phyloP scores from a whole-genome alignment of 2,113 vertebrate genomes.

The Ptilorrhoa leucosticta region DNA sequence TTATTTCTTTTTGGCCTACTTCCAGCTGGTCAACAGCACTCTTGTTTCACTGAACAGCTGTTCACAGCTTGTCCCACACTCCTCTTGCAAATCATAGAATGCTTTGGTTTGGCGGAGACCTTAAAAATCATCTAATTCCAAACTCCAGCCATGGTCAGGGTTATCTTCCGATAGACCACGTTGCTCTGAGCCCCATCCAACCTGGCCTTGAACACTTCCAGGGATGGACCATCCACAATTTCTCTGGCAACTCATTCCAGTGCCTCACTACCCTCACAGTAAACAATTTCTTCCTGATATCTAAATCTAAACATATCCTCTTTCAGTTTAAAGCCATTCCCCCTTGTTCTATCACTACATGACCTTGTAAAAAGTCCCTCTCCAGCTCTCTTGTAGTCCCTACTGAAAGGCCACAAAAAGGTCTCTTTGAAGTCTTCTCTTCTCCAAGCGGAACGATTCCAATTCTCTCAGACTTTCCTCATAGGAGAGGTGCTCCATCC shows the following conservation, averaged over 20 bases:
- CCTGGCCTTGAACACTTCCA: background rate
- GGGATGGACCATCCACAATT: background rate
- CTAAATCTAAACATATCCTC: background rate
- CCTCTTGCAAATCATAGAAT: rapidly evolving
- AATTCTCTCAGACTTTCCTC: background rate
- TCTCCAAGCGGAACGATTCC: background rate
- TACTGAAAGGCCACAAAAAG: background rate
- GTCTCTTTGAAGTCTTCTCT: background rate
- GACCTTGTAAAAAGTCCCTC: background rate
- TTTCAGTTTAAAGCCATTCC: background rate
- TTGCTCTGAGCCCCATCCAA: background rate
- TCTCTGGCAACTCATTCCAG: background rate
- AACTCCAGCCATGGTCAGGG: background rate
- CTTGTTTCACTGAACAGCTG: background rate
- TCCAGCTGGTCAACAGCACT: background rate
- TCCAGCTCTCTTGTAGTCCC: background rate
- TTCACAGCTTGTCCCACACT: background rate
- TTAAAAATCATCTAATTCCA: background rate
- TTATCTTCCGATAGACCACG: background rate
- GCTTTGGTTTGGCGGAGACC: background rate
- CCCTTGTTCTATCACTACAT: background rate
- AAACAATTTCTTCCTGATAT: background rate
- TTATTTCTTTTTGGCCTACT: background rate
- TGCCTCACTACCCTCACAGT: background rate
- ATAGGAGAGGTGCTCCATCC: background rate